Evolutionary conservation across 2,888 invertebrate species (phyloP), one percentile per base, ranked within the genome.

Genomic region (Heteromyza rotundicornis): DNA sequence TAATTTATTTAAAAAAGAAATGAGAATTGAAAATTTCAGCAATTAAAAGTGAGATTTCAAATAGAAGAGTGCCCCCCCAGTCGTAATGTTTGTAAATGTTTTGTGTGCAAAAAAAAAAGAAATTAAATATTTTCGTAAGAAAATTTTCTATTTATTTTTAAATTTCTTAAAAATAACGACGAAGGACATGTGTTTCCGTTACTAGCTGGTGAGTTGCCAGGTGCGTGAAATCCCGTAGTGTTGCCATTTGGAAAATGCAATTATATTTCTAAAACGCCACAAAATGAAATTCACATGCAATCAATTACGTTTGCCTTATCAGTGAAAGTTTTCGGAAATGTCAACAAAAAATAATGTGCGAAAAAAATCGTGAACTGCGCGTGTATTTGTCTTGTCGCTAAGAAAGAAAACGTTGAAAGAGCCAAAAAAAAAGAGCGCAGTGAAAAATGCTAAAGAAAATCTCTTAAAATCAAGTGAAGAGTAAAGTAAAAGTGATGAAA

Each of bases 81-180:
- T 40, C 14, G 8, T n/a, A 40, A 7, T 7, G 27, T 27, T 27
- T n/a, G n/a, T n/a, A n/a, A 27, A 27, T 27, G 7, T 27, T 27
- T 27, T 27, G 27, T n/a, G n/a, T n/a, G n/a, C n/a, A 3, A 32
- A 17, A 16, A 47, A 49, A 27, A 23, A 57, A 47, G 2, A 57
- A 57, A 24, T 14, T 40, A 40, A 55, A 22, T n/a, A n/a, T 17
- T 27, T 19, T 32, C 5, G 19, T 40, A 47, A 17, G 3, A 47
- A 47, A 47, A 47, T 47, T n/a, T n/a, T n/a, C n/a, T n/a, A n/a
- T n/a, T 2, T 20, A 47, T 53, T 27, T 32, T 3, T 1, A 35
- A 66, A 57, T 60, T 58, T 56, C 64, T 68, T 70, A 71, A 66
- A 71, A 71, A 71, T 67, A 70, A 59, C 68, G 54, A 53, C 60